These are phyloP conservation scores for Hycleus cichorii DNA, from an alignment of 1,140 invertebrate genomes.

Conservation along the genomic window DNA sequence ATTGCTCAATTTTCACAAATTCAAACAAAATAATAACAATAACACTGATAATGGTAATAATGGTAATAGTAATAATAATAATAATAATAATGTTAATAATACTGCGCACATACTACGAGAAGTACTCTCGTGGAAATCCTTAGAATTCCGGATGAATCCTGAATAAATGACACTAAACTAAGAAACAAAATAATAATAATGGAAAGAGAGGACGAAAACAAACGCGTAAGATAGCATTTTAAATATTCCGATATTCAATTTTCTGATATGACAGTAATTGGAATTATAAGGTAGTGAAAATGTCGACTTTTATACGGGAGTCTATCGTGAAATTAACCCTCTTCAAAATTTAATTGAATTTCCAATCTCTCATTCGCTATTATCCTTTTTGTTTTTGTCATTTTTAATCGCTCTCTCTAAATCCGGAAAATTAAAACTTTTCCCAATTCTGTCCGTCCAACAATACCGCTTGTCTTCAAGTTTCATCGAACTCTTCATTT, in stretches of 20 bases:
- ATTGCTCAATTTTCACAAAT: no score
- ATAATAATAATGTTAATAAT: no score
- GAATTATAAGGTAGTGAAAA: slow-evolving; percentile 13
- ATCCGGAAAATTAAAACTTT: slow-evolving; percentile 11
- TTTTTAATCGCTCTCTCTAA: slow-evolving; percentile 12
- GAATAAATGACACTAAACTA: no score
- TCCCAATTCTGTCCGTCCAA: neutral
- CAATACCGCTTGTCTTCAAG: neutral
- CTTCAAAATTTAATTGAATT: slow-evolving; percentile 16
- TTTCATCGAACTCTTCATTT: neutral
- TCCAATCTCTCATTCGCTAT: slow-evolving; percentile 12
- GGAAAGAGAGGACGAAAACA: neutral
- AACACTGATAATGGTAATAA: no score
- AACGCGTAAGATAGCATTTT: neutral
- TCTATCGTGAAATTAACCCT: slow-evolving; percentile 16
- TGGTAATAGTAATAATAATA: neutral
- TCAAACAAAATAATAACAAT: neutral
- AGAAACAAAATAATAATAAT: neutral
- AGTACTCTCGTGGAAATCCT: no score
- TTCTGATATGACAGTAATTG: slow-evolving; percentile 16
- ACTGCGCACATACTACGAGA: no score
- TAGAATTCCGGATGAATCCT: no score
- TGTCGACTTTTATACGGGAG: neutral
- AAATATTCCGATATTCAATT: neutral
- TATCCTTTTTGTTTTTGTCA: slow-evolving; percentile 14